Base-by-base conservation (phyloP, 2,797 vertebrate genomes). In the Fratercula arctica region DNA sequence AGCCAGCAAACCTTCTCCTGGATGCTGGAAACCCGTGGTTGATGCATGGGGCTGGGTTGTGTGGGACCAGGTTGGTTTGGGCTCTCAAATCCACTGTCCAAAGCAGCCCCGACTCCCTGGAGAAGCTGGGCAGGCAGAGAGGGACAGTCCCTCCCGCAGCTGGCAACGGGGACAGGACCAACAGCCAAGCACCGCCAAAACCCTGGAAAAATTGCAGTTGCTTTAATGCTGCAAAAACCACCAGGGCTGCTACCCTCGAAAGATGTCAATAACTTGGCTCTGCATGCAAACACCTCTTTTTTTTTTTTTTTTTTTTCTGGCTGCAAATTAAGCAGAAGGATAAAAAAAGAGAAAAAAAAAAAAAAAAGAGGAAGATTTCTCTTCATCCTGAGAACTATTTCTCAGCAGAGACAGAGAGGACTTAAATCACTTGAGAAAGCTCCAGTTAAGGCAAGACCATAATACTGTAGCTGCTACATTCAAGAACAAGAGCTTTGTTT, bases 51-150 rank as follows among this genome's bases (percentile, higher is more conserved):
- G 19, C 48, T 39, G n/a, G 4, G 6, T 24, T 46, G 39, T 6
- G 13, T 45, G 24, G 16, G 39, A 20, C 39, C 16, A 19, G 2
- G 1, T 45, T 3, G 2, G 26, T 0, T 10, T 23, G 8, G 28
- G 14, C 63, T 75, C 63, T 48, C n/a, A 54, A 48, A 76, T 75
- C 69, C 1, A 4, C 26, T 8, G 11, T 4, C 23, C 28, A 51
- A 33, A 29, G 53, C 24, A 54, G 46, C 20, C 16, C 46, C 1
- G 1, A n/a, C 20, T 31, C 46, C 61, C 37, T 0, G 1, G 69
- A 53, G 46, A 41, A 75, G 46, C 46, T 66, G 35, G 33, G 28
- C 68, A 51, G 45, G 68, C 29, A 51, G 51, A 51, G 43, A 50
- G 43, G 60, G 33, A 45, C 0, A 1, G 21, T 41, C 35, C 15